These are phyloP conservation scores for Glaucopsyche alexis DNA, from an alignment of 2,888 invertebrate genomes.

Conservation along the genomic window DNA sequence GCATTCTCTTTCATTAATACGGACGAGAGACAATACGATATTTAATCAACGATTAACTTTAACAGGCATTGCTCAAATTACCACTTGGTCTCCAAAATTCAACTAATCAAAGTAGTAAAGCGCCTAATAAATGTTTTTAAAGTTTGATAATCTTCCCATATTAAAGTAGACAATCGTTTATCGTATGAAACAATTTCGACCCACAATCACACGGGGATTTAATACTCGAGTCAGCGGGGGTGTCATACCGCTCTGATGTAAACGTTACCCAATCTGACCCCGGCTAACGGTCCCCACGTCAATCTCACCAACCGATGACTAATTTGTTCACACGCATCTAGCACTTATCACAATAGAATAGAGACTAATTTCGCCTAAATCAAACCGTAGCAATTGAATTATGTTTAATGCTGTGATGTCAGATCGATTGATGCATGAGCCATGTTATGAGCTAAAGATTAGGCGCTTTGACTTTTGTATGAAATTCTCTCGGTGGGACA, in stretches of 20 bases:
- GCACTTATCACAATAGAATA: constrained; percentile 4
- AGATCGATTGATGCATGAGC: constrained; percentile 29
- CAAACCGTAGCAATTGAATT: not conserved
- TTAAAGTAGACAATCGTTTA: not conserved
- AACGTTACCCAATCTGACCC: constrained; percentile 35
- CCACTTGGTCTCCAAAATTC: no score
- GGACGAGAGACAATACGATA: no score
- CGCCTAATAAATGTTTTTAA: not conserved
- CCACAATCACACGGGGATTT: constrained; percentile 28
- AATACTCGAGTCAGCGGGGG: constrained; percentile 31
- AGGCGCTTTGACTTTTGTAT: constrained; percentile 13
- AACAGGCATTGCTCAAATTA: no score
- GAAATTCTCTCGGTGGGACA: not conserved
- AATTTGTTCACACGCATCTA: constrained; percentile 13
- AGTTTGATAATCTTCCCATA: not conserved
- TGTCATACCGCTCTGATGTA: constrained; percentile 31
- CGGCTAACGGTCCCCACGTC: constrained; percentile 36
- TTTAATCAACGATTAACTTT: no score
- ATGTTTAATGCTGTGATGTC: constrained; percentile 25
- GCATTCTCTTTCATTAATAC: no score
- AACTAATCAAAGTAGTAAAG: no score
- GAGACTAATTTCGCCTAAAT: constrained; percentile 8
- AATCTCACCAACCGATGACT: constrained; percentile 27
- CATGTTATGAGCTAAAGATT: constrained; percentile 23
- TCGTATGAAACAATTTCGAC: constrained; percentile 21